Percentiles rank a stretch among this genome's conserved stretches.
These are phyloP conservation scores for Brachionus paranguensis DNA, from an alignment of 1,140 invertebrate genomes.

Conservation along the genomic window DNA sequence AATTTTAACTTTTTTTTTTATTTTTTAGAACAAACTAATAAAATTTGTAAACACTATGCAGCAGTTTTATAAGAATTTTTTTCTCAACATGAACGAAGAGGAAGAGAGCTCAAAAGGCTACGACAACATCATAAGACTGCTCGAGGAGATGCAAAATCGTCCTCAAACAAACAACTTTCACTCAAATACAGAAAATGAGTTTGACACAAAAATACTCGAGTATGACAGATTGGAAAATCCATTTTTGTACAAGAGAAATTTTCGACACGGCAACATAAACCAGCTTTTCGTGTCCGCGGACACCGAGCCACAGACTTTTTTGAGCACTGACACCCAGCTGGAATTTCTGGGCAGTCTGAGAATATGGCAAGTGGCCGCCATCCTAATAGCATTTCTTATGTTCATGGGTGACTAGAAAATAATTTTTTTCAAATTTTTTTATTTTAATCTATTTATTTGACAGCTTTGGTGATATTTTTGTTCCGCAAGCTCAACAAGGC, in stretches of 20 bases:
- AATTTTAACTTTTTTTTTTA: not conserved
- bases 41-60: not conserved
- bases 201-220: not conserved
- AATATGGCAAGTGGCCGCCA: conserved; percentile 14
- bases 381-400: conserved; percentile 27
- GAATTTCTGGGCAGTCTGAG: conserved; percentile 17
- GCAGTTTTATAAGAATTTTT: conserved; percentile 17
- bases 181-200: not conserved
- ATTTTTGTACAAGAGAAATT: conserved; percentile 3
- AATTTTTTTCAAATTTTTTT: not conserved
- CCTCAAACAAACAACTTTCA: not conserved
- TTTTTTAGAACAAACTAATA: not conserved
- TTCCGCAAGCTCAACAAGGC: not conserved
- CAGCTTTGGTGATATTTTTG: not conserved
- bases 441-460: not conserved
- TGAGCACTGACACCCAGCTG: conserved; percentile 12
- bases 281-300: not conserved
- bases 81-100: conserved; percentile 12
- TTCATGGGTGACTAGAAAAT: not conserved
- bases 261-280: not conserved
- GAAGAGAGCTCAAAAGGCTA: not conserved
- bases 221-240: not conserved
- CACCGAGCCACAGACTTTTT: not conserved
- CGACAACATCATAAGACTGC: not conserved
- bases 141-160: not conserved